A percentile compares a stretch with the other conserved stretches of the same genome.
Conservation (phyloP, 2,797 vertebrate species). For the Zenarchopterus dispar region DNA sequence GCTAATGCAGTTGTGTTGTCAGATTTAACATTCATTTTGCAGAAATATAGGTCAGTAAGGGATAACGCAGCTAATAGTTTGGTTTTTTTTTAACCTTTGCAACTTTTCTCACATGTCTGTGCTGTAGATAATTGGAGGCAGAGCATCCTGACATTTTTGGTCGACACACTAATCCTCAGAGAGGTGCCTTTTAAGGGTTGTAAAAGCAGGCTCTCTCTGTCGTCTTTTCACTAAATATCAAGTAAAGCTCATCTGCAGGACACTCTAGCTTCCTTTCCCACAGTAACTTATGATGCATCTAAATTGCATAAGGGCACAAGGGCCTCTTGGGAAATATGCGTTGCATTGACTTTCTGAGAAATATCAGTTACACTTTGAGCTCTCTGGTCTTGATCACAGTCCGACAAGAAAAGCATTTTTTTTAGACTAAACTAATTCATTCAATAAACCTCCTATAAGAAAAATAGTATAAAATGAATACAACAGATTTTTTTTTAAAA, state of each 20-base stretch:
- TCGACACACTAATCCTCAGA: slow-evolving; percentile 15
- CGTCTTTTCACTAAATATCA: slow-evolving; percentile 26
- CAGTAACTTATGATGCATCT: slow-evolving; percentile 13
- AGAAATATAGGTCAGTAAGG: slow-evolving; percentile 60
- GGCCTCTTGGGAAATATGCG: slow-evolving; percentile 17
- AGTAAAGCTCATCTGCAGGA: slow-evolving; percentile 4
- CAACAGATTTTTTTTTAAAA: not conserved
- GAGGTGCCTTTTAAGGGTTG: slow-evolving; percentile 7
- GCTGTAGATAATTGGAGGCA: slow-evolving; percentile 21
- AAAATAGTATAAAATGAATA: slow-evolving; percentile 1
- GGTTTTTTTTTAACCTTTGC: slow-evolving; percentile 29
- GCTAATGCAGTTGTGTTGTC: slow-evolving; percentile 34
- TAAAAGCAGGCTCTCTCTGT: slow-evolving; percentile 14
- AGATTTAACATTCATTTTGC: slow-evolving; percentile 45
- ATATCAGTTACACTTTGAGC: no score
- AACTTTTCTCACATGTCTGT: slow-evolving; percentile 39
- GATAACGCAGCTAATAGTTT: slow-evolving; percentile 46
- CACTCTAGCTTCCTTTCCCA: slow-evolving; percentile 6
- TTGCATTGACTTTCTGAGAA: slow-evolving; percentile 1
- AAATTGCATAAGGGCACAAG: slow-evolving; percentile 15
- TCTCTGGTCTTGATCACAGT: no score
- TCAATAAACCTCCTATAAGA: not conserved
- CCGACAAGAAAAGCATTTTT: not conserved
- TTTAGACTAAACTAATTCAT: not conserved
- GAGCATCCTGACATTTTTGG: slow-evolving; percentile 33